Evolutionary conservation across 2,797 vertebrate species (phyloP).

Genomic region (Oophaga sylvatica): DNA sequence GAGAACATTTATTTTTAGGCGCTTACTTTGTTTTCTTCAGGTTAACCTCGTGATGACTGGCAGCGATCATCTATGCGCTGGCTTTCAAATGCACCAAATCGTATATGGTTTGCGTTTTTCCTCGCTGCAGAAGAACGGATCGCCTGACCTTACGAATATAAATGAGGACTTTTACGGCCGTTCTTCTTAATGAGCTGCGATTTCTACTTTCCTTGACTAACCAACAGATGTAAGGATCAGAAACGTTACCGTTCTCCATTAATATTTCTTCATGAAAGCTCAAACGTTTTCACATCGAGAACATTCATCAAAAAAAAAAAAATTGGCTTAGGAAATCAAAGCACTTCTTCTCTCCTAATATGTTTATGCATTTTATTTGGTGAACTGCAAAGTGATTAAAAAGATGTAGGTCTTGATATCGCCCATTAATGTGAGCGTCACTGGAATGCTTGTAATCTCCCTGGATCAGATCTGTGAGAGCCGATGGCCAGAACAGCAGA

Average conservation of each 20-base stretch:
- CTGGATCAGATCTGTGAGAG: constrained; percentile 24
- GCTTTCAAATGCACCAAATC: constrained; percentile 1
- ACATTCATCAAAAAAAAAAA: not conserved
- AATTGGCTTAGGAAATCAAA: constrained; percentile 12
- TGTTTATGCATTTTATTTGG: constrained; percentile 3
- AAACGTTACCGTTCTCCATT: not conserved
- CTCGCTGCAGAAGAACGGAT: not conserved
- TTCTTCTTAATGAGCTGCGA: not conserved
- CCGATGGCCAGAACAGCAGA: not conserved
- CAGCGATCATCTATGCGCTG: not conserved
- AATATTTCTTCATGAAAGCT: not conserved
- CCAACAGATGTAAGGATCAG: not conserved
- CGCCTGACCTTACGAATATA: not conserved
- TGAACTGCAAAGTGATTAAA: constrained; percentile 16
- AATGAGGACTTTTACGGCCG: not conserved
- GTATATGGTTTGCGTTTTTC: not conserved
- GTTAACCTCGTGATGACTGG: constrained; percentile 25
- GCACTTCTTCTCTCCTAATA: not conserved
- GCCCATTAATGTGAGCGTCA: constrained; percentile 24
- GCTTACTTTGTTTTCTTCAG: constrained; percentile 27
- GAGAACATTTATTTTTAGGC: constrained; percentile 60
- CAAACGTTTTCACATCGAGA: not conserved
- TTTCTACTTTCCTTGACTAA: not conserved
- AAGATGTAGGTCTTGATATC: constrained; percentile 21
- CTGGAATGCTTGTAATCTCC: constrained; percentile 26